Evolutionary conservation across 2,113 vertebrate genomes (phyloP), one percentile per base, ranked within the genome.

Genomic region (Thomomys bottae): DNA sequence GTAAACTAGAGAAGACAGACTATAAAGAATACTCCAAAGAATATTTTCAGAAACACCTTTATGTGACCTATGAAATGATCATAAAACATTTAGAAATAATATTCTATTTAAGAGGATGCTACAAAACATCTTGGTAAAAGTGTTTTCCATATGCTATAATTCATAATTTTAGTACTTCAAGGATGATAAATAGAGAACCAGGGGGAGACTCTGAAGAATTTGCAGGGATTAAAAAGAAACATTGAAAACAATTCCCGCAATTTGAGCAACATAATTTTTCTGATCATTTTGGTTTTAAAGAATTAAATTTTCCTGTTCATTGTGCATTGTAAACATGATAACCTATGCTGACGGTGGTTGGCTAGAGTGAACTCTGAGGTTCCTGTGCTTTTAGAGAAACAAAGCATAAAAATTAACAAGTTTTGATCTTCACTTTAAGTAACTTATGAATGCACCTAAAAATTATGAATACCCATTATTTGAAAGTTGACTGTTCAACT

Each of bases 231-330:
- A n/a, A 36, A 76, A 49, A 24, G 28, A 77, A 78, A 81, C 24
- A 0, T 66, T 93, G 34, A 86, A 88, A 93, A 38, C 9, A 93
- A 17, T 90, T 61, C 20, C 6, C 71, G 54, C 78, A 93, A 61
- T 85, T 81, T 20, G 90, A 93, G 64, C 68, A 82, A 80, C 73
- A 4, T 54, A 93, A 87, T 88, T 54, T 54, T 92, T 93, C 87
- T 80, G 87, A 94, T 91, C 80, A 94, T 32, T 79, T 88, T 88
- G 45, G 95, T 96, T 93, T 72, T 82, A 87, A 75, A 90, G 38
- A 40, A 88, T 67, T 23, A 85, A n/a, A 88, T 92, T 84, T 82
- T 49, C 54, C 1, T 87, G 32, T 71, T 96, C 79, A 72, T 12
- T 32, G 34, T 76, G 6, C 95, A 77, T 93, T 49, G 89, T 72